phyloP scores from a whole-genome alignment of 2,113 vertebrate species.

The Tiliqua scincoides region DNA sequence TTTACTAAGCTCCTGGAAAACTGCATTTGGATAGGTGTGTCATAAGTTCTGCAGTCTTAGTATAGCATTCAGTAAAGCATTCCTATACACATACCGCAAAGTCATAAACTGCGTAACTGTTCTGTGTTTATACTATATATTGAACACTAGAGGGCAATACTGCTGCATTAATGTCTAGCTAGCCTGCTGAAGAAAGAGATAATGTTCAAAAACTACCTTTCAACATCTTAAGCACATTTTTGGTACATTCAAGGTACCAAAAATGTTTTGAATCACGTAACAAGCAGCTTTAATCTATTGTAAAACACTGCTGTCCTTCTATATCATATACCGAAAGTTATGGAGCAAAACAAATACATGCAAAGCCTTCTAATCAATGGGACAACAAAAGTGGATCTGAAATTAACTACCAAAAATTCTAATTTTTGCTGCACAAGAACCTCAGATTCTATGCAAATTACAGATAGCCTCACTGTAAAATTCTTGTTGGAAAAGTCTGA shows the following conservation, averaged over 20 bases:
- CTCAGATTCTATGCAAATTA: too few species aligned
- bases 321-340: background rate
- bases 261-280: background rate
- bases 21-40: background rate
- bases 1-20: background rate
- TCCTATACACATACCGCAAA: accelerated
- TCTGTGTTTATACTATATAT: slow-evolving; percentile 23
- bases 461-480: too few species aligned
- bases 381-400: background rate
- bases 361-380: background rate
- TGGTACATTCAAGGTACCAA: background rate
- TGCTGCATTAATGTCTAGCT: slow-evolving; percentile 25
- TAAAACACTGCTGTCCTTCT: background rate
- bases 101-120: background rate
- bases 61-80: background rate
- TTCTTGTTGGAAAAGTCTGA: too few species aligned
- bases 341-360: background rate
- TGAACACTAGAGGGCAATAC: slow-evolving; percentile 63
- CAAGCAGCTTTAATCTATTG: background rate
- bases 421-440: too few species aligned
- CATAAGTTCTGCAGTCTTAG: background rate
- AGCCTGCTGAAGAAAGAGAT: background rate
- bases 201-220: background rate
- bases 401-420: background rate
- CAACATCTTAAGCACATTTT: slow-evolving; percentile 5